Evolutionary conservation across 2,113 vertebrate genomes (phyloP).

Genomic region (Limanda limanda): DNA sequence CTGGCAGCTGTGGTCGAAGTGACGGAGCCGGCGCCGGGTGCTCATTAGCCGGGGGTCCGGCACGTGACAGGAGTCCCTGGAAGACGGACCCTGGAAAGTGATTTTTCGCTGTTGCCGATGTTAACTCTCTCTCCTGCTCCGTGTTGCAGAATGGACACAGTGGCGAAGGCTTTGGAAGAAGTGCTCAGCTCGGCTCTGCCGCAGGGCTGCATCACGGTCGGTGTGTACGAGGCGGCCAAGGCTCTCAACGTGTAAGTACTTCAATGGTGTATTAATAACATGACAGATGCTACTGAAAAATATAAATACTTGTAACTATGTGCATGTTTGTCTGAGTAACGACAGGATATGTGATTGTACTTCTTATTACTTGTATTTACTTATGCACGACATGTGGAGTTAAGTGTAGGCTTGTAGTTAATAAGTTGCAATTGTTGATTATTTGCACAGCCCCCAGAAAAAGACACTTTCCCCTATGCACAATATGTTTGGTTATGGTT

Average conservation of each 20-base stretch:
- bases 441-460: no score
- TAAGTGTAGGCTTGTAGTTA: no score
- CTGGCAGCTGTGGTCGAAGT: background rate
- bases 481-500: no score
- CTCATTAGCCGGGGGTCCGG: background rate
- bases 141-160: conserved; percentile 91
- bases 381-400: no score
- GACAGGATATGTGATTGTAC: no score
- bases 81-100: background rate
- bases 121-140: background rate
- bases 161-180: conserved; percentile 93
- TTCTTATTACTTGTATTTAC: no score
- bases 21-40: background rate
- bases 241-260: conserved; percentile 94
- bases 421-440: no score
- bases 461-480: no score
- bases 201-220: conserved; percentile 92
- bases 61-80: conserved; percentile 1
- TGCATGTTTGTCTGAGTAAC: no score
- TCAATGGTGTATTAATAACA: no score
- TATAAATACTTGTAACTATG: background rate
- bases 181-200: conserved; percentile 91
- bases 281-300: background rate
- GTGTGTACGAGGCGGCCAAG: conserved; percentile 96
- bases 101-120: no score